Conservation (phyloP, 2,888 invertebrate genomes). For the Fabriciana adippe region DNA sequence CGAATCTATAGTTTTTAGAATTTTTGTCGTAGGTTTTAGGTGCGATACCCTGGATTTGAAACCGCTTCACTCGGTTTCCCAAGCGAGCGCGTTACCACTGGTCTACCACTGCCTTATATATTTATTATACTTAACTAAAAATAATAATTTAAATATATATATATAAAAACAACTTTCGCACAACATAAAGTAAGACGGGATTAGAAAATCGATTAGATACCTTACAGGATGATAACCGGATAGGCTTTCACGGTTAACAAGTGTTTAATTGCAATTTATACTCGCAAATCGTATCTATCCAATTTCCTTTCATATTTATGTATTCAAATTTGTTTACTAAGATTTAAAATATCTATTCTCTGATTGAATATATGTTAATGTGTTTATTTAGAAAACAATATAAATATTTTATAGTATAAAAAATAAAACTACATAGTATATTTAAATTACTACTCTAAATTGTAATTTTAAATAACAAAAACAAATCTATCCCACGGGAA, state of each 20-base stretch:
- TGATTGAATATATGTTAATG: neutral
- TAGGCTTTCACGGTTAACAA: conserved; percentile 20
- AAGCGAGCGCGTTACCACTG: too few relatives aligned
- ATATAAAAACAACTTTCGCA: conserved; percentile 16
- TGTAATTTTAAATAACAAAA: too few relatives aligned
- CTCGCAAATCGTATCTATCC: neutral
- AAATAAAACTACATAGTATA: too few relatives aligned
- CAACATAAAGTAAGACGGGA: neutral
- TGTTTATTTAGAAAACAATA: neutral
- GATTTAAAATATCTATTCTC: neutral
- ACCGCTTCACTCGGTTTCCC: too few relatives aligned
- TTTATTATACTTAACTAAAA: neutral
- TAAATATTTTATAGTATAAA: too few relatives aligned
- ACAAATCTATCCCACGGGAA: too few relatives aligned
- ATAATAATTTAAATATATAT: neutral
- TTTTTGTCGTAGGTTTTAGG: too few relatives aligned
- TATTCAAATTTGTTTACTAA: neutral
- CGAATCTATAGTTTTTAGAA: too few relatives aligned
- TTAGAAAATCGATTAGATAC: conserved; percentile 15
- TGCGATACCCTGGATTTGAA: too few relatives aligned
- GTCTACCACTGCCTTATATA: too few relatives aligned
- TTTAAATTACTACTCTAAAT: too few relatives aligned
- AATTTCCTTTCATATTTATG: conserved; percentile 11
- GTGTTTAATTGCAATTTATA: conserved; percentile 19
- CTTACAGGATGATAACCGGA: conserved; percentile 18